A percentile compares a stretch with the other conserved stretches of the same genome.
Conservation (phyloP, 2,888 invertebrate genomes). For the Catocala nupta region DNA sequence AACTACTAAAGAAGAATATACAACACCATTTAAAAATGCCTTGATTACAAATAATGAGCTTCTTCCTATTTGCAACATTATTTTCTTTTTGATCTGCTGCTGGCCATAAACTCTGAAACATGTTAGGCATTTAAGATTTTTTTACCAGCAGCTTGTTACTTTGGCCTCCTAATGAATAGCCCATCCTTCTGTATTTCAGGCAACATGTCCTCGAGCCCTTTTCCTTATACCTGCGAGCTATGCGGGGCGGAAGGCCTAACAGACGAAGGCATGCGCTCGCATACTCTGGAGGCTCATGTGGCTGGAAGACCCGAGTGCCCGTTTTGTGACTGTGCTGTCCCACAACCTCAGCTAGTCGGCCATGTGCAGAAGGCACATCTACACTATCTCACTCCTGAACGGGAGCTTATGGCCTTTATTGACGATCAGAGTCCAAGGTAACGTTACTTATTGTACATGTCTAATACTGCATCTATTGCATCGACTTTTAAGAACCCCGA, state of each 20-base stretch:
- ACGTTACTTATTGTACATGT: conserved; percentile 19
- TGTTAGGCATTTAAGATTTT: too few relatives aligned
- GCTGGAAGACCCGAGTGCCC: conserved; percentile 93
- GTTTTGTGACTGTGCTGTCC: conserved; percentile 92
- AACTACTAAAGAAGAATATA: too few relatives aligned
- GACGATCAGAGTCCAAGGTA: conserved; percentile 90
- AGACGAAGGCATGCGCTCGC: conserved; percentile 92
- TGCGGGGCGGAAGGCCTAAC: conserved; percentile 94
- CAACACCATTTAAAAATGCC: too few relatives aligned
- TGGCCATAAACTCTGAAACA: too few relatives aligned
- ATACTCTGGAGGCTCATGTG: conserved; percentile 93
- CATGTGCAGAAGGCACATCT: conserved; percentile 95
- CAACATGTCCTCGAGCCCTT: conserved; percentile 80
- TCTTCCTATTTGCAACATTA: too few relatives aligned
- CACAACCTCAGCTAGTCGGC: conserved; percentile 91
- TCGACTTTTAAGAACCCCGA: too few relatives aligned
- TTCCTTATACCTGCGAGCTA: conserved; percentile 91
- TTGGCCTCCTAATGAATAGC: background rate
- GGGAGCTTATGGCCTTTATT: conserved; percentile 92
- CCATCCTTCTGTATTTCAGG: conserved; percentile 29
- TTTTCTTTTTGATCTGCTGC: too few relatives aligned
- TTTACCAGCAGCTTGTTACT: too few relatives aligned
- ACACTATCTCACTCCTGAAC: conserved; percentile 93
- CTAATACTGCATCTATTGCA: too few relatives aligned
- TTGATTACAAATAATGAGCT: too few relatives aligned